Percentiles rank a stretch among this genome's conserved stretches.
phyloP scores from a whole-genome alignment of 2,797 vertebrate species.

The Syngnathus rostellatus region DNA sequence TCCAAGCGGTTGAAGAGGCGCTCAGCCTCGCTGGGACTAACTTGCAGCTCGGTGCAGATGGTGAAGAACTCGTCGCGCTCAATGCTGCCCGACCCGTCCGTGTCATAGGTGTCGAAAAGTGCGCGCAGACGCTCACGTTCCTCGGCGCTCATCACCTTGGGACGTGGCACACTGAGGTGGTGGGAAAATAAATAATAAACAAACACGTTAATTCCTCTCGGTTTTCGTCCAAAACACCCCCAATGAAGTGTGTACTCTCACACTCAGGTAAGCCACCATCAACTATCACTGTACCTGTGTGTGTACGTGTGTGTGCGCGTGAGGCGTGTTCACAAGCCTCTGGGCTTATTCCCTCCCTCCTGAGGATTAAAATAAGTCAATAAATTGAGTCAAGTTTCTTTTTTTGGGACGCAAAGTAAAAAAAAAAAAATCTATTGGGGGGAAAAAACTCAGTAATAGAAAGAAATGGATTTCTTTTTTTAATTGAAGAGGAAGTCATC shows the following conservation, averaged over 20 bases:
- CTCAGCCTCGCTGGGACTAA: constrained; percentile 23
- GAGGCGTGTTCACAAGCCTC: constrained; percentile 3
- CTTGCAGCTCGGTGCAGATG: constrained; percentile 41
- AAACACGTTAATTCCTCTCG: neutral
- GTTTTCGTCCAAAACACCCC: neutral
- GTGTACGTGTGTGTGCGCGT: neutral
- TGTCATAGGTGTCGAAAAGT: constrained; percentile 42
- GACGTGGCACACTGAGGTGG: neutral
- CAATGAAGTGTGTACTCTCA: neutral
- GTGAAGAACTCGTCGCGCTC: constrained; percentile 43
- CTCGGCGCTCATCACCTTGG: constrained; percentile 19
- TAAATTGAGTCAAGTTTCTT: neutral
- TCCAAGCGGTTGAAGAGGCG: constrained; percentile 42
- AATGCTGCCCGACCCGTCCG: constrained; percentile 43
- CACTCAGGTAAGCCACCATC: neutral
- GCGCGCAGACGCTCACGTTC: constrained; percentile 26
- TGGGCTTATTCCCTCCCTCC: neutral
- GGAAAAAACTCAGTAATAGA: neutral
- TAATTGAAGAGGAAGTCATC: no score
- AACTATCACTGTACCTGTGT: neutral
- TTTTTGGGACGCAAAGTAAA: neutral
- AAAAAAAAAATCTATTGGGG: neutral
- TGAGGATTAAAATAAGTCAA: constrained; percentile 1
- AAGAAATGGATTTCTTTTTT: neutral
- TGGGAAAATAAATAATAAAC: no score